Evolutionary conservation across 1,140 invertebrate genomes (phyloP).

Genomic region (Piezodorus guildinii): DNA sequence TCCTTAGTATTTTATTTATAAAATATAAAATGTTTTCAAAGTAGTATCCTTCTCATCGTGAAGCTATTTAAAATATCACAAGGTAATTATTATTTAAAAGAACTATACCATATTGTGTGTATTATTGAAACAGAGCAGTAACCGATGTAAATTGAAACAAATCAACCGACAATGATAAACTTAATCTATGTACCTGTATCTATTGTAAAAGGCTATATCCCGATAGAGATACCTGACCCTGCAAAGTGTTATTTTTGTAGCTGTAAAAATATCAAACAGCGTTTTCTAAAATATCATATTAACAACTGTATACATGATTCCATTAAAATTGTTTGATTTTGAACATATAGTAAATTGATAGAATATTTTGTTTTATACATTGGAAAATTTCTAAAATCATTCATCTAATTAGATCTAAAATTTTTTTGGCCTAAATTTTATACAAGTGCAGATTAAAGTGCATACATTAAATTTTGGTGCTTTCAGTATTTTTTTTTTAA

Average conservation of each 20-base stretch:
- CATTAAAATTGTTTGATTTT: conserved; percentile 17
- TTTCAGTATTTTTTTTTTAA: conserved; percentile 12
- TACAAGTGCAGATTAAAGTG: conserved; percentile 24
- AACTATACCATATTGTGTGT: no score
- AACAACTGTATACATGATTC: conserved; percentile 25
- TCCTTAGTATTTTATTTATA: not conserved
- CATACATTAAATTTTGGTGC: conserved; percentile 25
- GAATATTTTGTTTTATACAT: conserved; percentile 19
- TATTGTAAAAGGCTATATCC: conserved; percentile 29
- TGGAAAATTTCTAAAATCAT: conserved; percentile 16
- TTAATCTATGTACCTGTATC: conserved; percentile 25
- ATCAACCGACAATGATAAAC: conserved; percentile 14
- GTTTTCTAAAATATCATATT: conserved; percentile 26
- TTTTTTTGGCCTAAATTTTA: conserved; percentile 21
- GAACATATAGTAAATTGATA: conserved; percentile 19
- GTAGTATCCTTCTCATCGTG: not conserved
- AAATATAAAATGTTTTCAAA: not conserved
- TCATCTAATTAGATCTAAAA: conserved; percentile 19
- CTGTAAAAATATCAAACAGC: conserved; percentile 27
- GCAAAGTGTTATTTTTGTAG: conserved; percentile 27
- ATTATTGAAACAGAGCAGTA: not conserved
- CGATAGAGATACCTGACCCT: conserved; percentile 28
- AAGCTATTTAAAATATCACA: not conserved
- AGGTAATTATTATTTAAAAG: no score
- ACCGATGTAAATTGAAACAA: conserved; percentile 4